Conservation (phyloP, 1,140 invertebrate species). For the Bombus balteatus region DNA sequence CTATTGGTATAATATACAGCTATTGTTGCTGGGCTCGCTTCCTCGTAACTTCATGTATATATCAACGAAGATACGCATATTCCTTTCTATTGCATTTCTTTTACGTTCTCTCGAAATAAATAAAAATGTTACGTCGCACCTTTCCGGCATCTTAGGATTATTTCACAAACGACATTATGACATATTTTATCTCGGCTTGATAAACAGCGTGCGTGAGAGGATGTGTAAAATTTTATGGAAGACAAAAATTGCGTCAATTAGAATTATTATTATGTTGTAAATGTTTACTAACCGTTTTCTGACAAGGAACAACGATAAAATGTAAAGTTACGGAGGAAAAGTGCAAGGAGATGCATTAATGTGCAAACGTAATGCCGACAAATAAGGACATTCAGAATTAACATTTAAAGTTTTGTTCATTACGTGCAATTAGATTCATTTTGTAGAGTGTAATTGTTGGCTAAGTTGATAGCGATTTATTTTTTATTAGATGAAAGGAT, state of each 20-base stretch:
- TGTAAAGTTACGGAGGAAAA: not conserved
- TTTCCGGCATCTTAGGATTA: no score
- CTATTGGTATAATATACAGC: constrained; percentile 56
- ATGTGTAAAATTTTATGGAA: not conserved
- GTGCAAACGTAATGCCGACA: not conserved
- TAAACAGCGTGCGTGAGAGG: not conserved
- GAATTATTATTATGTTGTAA: not conserved
- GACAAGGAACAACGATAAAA: not conserved
- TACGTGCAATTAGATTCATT: not conserved
- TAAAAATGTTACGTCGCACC: not conserved
- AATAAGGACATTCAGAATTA: not conserved
- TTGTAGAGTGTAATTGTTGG: not conserved
- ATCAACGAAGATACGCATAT: constrained; percentile 57
- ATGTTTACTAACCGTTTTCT: not conserved
- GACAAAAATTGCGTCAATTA: not conserved
- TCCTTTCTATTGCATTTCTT: constrained; percentile 58
- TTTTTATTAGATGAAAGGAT: not conserved
- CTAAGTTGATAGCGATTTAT: not conserved
- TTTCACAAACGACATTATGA: not conserved
- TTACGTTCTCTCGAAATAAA: not conserved
- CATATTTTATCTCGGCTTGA: not conserved
- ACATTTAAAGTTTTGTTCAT: not conserved
- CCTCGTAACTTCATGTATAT: constrained; percentile 57
- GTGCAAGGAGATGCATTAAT: not conserved
- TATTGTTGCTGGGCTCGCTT: constrained; percentile 63